Base-by-base conservation (phyloP, 2,113 vertebrate species). In the Nothobranchius kuhntae region DNA sequence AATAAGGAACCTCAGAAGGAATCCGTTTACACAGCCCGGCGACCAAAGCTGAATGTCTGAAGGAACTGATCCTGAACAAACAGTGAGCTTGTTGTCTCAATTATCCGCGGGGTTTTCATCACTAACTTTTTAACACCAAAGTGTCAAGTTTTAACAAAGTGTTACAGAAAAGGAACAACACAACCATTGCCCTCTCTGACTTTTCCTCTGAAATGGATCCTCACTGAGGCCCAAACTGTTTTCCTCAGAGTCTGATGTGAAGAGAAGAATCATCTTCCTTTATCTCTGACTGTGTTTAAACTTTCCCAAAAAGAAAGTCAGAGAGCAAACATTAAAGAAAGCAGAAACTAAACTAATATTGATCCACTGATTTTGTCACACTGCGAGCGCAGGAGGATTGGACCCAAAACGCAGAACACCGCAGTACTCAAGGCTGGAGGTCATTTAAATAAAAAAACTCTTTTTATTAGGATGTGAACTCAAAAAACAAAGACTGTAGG, bases 191-290 rank as follows among this genome's bases (percentile, higher is more conserved):
- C 14, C 17, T 9, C 44, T 0, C 3, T 53, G 50, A 55, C 10
- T 26, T 69, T 40, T 55, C 10, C n/a, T 53, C 21, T 50, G 14
- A 52, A 57, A 60, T 21, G 21, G 21, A 42, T 7, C 14, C 12
- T 55, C 69, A 77, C 68, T 81, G 59, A 85, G 62, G 36, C 47
- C 61, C 36, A 21, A 36, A 59, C 53, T 35, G n/a, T 62, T 77
- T 67, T 9, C 56, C 68, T 26, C 54, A 45, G 61, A 51, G 47
- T 71, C 53, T 61, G 38, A 66, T 50, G 36, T n/a, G 2, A 75
- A 69, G 53, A 77, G 58, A 30, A 48, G 59, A 67, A 42, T 45
- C 38, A 40, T 40, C 36, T 40, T 40, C 38, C 38, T 40, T 9
- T 12, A 61, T 65, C n/a, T 53, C 45, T 8, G 58, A 9, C 11